These are phyloP conservation scores for Lottia gigantea DNA, from an alignment of 2,888 invertebrate genomes.

Conservation along the genomic window DNA sequence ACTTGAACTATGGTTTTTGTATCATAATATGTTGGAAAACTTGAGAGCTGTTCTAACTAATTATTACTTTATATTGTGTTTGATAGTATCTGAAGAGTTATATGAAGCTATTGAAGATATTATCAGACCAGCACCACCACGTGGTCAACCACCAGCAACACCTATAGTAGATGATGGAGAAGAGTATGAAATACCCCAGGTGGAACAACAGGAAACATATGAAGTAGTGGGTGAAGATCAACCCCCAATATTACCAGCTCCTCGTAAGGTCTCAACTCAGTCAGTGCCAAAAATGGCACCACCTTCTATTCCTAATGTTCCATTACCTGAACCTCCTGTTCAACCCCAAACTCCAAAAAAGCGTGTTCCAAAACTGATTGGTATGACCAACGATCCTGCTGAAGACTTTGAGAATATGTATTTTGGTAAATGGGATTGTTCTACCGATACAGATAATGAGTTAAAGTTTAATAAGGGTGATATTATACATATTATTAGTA, in stretches of 20 bases:
- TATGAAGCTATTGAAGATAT: constrained; percentile 38
- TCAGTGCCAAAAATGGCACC: constrained; percentile 10
- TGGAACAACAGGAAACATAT: neutral
- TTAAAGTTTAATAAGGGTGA: constrained; percentile 61
- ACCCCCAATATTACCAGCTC: neutral
- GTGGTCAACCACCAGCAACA: neutral
- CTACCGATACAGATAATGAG: constrained; percentile 49
- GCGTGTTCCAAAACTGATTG: constrained; percentile 2
- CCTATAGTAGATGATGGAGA: constrained; percentile 21
- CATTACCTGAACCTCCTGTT: constrained; percentile 8
- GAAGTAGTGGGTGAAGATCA: neutral
- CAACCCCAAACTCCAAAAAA: constrained; percentile 8
- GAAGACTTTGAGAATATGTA: constrained; percentile 61
- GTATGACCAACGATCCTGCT: constrained; percentile 27
- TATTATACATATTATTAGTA: constrained; percentile 56
- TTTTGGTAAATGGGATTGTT: constrained; percentile 62
- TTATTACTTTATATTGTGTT: neutral
- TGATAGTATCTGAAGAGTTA: constrained; percentile 34
- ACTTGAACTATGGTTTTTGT: too few relatives aligned
- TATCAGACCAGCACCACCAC: constrained; percentile 15
- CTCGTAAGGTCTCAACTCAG: neutral
- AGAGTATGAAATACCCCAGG: constrained; percentile 28
- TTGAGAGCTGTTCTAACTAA: too few relatives aligned
- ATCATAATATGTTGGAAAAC: too few relatives aligned
- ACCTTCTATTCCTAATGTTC: neutral